A percentile compares a stretch with the other conserved stretches of the same genome.
phyloP scores from a whole-genome alignment of 1,140 invertebrate species.

The Meloidogyne hapla region DNA sequence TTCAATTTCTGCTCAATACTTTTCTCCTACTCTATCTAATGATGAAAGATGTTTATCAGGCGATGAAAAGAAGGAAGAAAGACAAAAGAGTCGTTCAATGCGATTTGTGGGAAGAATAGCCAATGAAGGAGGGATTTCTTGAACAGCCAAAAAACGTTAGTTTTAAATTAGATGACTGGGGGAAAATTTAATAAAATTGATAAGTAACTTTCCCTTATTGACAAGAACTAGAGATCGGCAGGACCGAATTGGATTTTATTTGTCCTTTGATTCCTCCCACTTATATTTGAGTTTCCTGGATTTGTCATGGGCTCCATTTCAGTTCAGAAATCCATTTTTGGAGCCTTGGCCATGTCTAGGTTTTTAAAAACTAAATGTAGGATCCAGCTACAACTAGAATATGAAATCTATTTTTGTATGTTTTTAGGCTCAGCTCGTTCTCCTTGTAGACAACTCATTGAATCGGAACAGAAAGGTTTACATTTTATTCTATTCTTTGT shows the following conservation, averaged over 20 bases:
- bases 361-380: too few species aligned
- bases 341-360: too few species aligned
- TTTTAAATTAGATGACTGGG: too few species aligned
- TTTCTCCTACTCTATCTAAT: neutral
- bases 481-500: neutral
- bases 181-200: too few species aligned
- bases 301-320: too few species aligned
- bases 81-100: neutral
- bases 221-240: too few species aligned
- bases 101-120: neutral
- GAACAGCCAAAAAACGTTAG: slow-evolving; percentile 7
- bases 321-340: too few species aligned
- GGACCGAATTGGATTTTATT: too few species aligned
- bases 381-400: too few species aligned
- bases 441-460: slow-evolving; percentile 25
- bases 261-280: too few species aligned
- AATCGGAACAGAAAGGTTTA: slow-evolving; percentile 16
- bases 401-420: neutral
- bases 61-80: slow-evolving; percentile 13
- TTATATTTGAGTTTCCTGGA: too few species aligned
- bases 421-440: slow-evolving; percentile 17
- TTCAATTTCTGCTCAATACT: neutral
- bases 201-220: too few species aligned
- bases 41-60: neutral
- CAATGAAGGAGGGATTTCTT: neutral